These are phyloP conservation scores for Carettochelys insculpta DNA, from an alignment of 2,113 vertebrate genomes.

Conservation along the genomic window DNA sequence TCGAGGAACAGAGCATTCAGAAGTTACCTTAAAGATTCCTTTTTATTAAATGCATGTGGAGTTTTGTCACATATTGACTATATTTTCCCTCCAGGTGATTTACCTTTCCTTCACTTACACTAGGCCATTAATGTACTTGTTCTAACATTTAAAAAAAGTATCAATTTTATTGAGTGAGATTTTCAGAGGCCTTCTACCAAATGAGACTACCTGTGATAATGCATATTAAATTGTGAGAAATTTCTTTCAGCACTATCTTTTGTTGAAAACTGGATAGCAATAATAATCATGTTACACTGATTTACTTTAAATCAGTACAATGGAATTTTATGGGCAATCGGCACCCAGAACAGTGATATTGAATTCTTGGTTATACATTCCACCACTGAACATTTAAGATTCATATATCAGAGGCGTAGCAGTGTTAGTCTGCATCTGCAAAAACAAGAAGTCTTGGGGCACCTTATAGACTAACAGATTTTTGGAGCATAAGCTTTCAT, in stretches of 20 bases:
- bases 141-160: not conserved
- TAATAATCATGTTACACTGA: not conserved
- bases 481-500: too few species aligned
- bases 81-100: not conserved
- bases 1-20: not conserved
- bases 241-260: fast-evolving
- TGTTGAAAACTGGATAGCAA: not conserved
- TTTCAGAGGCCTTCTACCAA: not conserved
- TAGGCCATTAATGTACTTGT: not conserved
- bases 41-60: not conserved
- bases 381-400: not conserved
- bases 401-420: too few species aligned
- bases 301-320: not conserved
- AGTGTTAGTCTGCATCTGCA: too few species aligned
- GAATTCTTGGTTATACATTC: not conserved
- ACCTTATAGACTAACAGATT: too few species aligned
- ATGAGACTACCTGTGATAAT: not conserved
- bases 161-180: not conserved
- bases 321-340: not conserved
- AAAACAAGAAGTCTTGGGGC: too few species aligned
- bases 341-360: not conserved
- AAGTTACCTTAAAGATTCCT: not conserved
- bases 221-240: not conserved
- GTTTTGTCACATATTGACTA: not conserved
- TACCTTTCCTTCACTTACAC: not conserved